phyloP scores from a whole-genome alignment of 1,140 invertebrate genomes.

The Spodoptera litura region DNA sequence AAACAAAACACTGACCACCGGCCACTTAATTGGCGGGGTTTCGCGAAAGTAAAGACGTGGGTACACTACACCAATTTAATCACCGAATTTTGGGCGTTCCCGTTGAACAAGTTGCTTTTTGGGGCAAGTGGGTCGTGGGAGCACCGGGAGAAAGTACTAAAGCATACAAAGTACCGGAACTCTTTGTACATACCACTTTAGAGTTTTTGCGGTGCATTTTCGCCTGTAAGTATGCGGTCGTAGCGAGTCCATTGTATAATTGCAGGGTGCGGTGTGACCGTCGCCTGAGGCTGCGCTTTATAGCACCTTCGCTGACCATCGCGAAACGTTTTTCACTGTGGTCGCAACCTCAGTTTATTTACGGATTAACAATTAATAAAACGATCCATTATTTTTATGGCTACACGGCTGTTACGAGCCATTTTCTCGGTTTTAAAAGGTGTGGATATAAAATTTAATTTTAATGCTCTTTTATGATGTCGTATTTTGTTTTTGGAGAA shows the following conservation, averaged over 20 bases:
- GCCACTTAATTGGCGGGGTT: slow-evolving; percentile 71
- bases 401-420: slow-evolving; percentile 35
- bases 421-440: slow-evolving; percentile 25
- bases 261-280: slow-evolving; percentile 60
- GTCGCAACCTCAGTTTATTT: slow-evolving; percentile 31
- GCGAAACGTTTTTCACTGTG: slow-evolving; percentile 19
- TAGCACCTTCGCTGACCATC: slow-evolving; percentile 32
- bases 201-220: slow-evolving; percentile 68
- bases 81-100: slow-evolving; percentile 80
- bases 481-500: neutral
- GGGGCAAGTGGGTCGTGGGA: slow-evolving; percentile 75
- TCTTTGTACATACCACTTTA: slow-evolving; percentile 67
- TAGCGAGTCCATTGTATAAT: slow-evolving; percentile 65
- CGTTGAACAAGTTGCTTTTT: slow-evolving; percentile 68
- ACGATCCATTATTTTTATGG: slow-evolving; percentile 47
- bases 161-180: slow-evolving; percentile 68
- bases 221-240: slow-evolving; percentile 64
- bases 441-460: slow-evolving; percentile 29
- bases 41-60: slow-evolving; percentile 73
- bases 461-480: slow-evolving; percentile 4
- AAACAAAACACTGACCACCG: slow-evolving; percentile 44
- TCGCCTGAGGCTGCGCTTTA: slow-evolving; percentile 46
- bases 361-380: slow-evolving; percentile 49
- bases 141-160: slow-evolving; percentile 80
- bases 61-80: slow-evolving; percentile 72